A percentile compares a stretch with the other conserved stretches of the same genome.
Conservation (phyloP, 2,888 invertebrate genomes). For the Azorinus chamasolen region DNA sequence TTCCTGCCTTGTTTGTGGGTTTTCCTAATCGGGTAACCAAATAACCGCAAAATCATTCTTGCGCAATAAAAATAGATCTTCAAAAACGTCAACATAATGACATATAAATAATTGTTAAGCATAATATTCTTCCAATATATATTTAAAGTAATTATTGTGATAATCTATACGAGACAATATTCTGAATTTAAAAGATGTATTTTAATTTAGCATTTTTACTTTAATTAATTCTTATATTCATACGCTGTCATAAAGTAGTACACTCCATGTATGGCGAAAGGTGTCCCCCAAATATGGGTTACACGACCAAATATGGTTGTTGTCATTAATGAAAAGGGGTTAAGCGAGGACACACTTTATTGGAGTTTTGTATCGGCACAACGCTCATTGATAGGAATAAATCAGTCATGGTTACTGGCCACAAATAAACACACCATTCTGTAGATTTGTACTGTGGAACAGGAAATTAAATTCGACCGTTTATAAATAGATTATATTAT, state of each 20-base stretch:
- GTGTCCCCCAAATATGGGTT: conserved; percentile 74
- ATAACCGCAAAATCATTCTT: conserved; percentile 1
- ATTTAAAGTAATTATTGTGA: neutral
- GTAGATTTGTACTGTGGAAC: too few relatives aligned
- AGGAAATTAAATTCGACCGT: too few relatives aligned
- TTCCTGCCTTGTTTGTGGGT: conserved; percentile 58
- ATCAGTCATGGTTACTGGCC: too few relatives aligned
- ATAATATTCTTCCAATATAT: too few relatives aligned
- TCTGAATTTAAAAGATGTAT: too few relatives aligned
- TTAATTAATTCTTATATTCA: conserved; percentile 43
- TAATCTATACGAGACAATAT: too few relatives aligned
- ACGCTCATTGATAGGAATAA: too few relatives aligned
- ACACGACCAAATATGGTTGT: conserved; percentile 85
- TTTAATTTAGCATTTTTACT: neutral
- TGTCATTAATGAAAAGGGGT: conserved; percentile 6
- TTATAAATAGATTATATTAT: too few relatives aligned
- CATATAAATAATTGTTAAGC: too few relatives aligned
- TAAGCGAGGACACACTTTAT: too few relatives aligned
- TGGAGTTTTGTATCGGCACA: too few relatives aligned
- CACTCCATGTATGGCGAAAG: conserved; percentile 58
- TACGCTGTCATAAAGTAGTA: conserved; percentile 48
- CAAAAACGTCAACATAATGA: neutral
- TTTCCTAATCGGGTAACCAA: conserved; percentile 42
- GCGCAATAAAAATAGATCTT: conserved; percentile 16
- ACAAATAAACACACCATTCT: too few relatives aligned